Evolutionary conservation across 2,113 vertebrate species (phyloP).

Genomic region (Symphodus melops): DNA sequence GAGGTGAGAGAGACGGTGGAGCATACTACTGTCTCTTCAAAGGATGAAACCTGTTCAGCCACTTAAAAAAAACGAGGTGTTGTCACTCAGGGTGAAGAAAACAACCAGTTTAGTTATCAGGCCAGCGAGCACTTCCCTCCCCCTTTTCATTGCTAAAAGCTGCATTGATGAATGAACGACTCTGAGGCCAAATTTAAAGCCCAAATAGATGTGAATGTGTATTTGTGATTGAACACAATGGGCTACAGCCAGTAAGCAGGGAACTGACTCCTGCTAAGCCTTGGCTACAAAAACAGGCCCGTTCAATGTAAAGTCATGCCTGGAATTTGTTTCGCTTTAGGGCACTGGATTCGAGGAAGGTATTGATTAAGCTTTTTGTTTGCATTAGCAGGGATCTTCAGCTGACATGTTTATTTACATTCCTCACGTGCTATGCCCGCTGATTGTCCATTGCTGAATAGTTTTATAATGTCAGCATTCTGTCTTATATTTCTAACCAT

Average conservation of each 20-base stretch:
- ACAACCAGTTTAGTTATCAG: neutral
- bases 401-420: neutral
- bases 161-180: neutral
- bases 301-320: constrained; percentile 40
- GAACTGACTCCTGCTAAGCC: neutral
- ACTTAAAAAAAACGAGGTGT: too few species aligned
- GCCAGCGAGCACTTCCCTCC: neutral
- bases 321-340: constrained; percentile 52
- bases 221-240: neutral
- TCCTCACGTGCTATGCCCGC: neutral
- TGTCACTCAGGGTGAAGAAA: too few species aligned
- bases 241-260: neutral
- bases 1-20: constrained; percentile 76
- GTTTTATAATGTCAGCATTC: neutral
- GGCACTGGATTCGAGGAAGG: constrained; percentile 29
- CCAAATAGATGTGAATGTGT: neutral
- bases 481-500: constrained; percentile 4
- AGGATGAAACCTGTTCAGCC: neutral
- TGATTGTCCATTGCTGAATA: neutral
- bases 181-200: neutral
- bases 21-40: neutral
- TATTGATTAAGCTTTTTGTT: constrained; percentile 18
- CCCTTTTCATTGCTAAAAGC: too few species aligned
- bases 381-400: neutral
- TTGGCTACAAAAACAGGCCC: constrained; percentile 1